Evolutionary conservation across 2,797 vertebrate genomes (phyloP).

Genomic region (Anguilla marmorata): DNA sequence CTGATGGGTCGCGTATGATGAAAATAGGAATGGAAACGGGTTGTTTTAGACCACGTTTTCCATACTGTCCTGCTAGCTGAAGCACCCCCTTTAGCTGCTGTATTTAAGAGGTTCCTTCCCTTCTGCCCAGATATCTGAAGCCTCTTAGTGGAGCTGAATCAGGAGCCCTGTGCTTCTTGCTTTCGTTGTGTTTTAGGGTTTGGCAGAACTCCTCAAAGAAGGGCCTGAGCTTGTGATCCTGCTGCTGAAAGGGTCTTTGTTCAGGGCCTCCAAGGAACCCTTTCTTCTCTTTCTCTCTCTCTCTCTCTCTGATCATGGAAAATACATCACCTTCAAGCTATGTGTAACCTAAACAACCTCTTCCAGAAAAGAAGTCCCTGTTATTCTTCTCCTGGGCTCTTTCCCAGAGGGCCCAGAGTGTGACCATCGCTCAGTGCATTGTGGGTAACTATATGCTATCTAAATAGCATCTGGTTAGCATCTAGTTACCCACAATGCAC

Average conservation of each 20-base stretch:
- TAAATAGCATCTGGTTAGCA: no score
- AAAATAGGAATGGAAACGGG: background rate
- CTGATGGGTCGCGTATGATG: background rate
- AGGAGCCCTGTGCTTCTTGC: background rate
- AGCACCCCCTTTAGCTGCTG: background rate
- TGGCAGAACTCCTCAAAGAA: background rate
- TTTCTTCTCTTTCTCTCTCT: background rate
- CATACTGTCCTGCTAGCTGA: background rate
- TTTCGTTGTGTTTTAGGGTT: background rate
- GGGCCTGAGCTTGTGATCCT: background rate
- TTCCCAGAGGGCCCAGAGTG: background rate
- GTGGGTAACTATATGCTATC: no score
- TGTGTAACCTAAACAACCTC: background rate
- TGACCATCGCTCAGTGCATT: background rate
- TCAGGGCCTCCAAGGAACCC: background rate
- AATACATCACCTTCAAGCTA: background rate
- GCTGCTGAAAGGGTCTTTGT: background rate
- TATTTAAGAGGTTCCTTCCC: background rate
- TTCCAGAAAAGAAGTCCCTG: background rate
- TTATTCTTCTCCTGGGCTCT: background rate
- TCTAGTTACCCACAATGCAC: background rate
- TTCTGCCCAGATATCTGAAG: background rate
- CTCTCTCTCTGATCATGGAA: background rate
- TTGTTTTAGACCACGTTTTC: background rate
- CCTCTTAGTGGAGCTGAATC: background rate